Conservation (phyloP, 1,140 invertebrate genomes). For the Phymorhynchus buccinoides region DNA sequence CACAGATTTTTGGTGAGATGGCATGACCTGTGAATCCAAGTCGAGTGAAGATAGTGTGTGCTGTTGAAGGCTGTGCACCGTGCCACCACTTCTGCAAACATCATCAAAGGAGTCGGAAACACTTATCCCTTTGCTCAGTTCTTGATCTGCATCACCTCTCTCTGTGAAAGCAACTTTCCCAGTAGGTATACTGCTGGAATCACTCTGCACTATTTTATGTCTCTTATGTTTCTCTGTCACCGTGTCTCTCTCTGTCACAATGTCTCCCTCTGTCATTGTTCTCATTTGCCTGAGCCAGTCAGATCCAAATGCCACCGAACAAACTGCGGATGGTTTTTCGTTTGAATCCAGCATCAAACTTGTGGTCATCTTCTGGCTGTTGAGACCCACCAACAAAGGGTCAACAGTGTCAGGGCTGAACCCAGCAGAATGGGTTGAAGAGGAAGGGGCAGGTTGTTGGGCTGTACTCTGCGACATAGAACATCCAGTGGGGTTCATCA, state of each 20-base stretch:
- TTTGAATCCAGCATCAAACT: background rate
- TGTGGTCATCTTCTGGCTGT: background rate
- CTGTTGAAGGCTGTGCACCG: background rate
- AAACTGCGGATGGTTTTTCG: background rate
- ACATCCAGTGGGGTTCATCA: background rate
- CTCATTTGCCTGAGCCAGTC: background rate
- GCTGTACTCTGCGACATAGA: background rate
- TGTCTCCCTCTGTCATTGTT: background rate
- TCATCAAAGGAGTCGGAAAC: too few relatives aligned
- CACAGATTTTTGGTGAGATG: background rate
- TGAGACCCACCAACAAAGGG: background rate
- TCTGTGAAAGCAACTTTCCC: background rate
- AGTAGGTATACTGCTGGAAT: background rate
- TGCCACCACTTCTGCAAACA: too few relatives aligned
- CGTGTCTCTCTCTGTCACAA: background rate
- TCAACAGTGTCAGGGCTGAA: background rate
- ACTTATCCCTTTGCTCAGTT: background rate
- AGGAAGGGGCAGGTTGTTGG: background rate
- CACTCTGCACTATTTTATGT: background rate
- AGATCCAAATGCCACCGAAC: background rate
- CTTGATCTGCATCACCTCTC: background rate
- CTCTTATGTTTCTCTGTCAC: background rate
- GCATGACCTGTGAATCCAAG: background rate
- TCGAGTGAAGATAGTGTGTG: background rate
- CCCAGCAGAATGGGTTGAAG: conserved; percentile 15